These are phyloP conservation scores for Polia nebulosa DNA, from an alignment of 2,888 invertebrate species.

Conservation along the genomic window DNA sequence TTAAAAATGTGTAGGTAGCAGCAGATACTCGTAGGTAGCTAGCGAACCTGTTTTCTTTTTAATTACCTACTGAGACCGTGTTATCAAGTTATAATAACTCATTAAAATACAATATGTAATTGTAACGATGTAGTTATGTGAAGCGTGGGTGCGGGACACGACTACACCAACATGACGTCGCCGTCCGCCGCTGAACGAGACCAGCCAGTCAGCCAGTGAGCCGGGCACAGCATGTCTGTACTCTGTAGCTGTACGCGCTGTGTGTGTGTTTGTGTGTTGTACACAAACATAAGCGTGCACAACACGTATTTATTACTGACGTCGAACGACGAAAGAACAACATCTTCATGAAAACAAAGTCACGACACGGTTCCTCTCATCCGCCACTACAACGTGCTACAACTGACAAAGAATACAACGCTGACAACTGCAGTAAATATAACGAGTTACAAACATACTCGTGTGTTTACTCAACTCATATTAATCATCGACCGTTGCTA, in stretches of 20 bases:
- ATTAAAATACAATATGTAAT: constrained; percentile 40
- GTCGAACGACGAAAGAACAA: background rate
- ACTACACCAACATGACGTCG: background rate
- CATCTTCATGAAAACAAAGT: constrained; percentile 6
- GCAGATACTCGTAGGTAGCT: background rate
- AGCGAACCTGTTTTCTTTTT: constrained; percentile 30
- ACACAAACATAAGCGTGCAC: background rate
- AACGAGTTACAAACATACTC: constrained; percentile 5
- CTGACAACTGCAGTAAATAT: constrained; percentile 4
- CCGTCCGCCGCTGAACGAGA: no score
- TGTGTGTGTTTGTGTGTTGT: no score
- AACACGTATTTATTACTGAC: background rate
- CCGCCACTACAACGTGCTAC: constrained; percentile 4
- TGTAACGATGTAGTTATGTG: background rate
- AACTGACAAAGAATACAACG: constrained; percentile 1
- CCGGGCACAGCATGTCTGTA: background rate
- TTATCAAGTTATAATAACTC: constrained; percentile 15
- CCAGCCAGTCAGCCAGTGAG: background rate
- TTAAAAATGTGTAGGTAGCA: constrained; percentile 6
- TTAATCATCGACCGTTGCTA: constrained; percentile 40
- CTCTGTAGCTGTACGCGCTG: background rate
- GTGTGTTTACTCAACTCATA: constrained; percentile 32
- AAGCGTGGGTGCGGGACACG: constrained; percentile 15
- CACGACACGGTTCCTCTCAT: constrained; percentile 1
- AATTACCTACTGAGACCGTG: constrained; percentile 11